These are phyloP conservation scores for Papio anubis DNA, from an alignment of 2,113 vertebrate genomes.

Conservation along the genomic window DNA sequence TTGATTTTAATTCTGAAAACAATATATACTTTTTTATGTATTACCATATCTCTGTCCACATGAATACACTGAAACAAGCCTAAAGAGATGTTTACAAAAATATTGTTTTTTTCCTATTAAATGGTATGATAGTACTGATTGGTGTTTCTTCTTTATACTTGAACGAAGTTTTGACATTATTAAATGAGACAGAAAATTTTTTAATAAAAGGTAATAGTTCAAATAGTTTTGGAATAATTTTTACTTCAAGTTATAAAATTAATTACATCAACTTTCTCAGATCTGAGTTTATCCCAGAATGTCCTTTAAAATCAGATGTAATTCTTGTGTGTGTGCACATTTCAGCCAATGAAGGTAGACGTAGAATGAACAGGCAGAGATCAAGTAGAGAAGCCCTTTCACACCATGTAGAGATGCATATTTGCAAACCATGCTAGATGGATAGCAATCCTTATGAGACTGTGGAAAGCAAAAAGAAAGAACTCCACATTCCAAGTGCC, in stretches of 20 bases:
- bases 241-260: not conserved
- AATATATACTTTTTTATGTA: not conserved
- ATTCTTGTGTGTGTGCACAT: accelerated
- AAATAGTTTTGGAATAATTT: not conserved
- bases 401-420: accelerated
- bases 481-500: accelerated
- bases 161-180: not conserved
- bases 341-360: too few species aligned
- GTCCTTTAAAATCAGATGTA: not conserved
- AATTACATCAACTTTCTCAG: not conserved
- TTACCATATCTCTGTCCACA: not conserved
- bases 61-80: not conserved
- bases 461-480: accelerated
- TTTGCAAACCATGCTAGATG: accelerated
- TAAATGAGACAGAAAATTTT: not conserved
- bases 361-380: accelerated
- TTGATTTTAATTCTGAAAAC: not conserved
- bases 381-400: accelerated
- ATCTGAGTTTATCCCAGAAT: not conserved
- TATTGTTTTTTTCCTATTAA: not conserved
- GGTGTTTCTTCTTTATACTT: not conserved
- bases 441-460: accelerated
- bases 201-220: not conserved
- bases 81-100: not conserved
- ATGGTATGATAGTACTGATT: not conserved